A percentile compares a stretch with the other conserved stretches of the same genome.
phyloP scores from a whole-genome alignment of 2,888 invertebrate genomes.

The Platynereis dumerilii region DNA sequence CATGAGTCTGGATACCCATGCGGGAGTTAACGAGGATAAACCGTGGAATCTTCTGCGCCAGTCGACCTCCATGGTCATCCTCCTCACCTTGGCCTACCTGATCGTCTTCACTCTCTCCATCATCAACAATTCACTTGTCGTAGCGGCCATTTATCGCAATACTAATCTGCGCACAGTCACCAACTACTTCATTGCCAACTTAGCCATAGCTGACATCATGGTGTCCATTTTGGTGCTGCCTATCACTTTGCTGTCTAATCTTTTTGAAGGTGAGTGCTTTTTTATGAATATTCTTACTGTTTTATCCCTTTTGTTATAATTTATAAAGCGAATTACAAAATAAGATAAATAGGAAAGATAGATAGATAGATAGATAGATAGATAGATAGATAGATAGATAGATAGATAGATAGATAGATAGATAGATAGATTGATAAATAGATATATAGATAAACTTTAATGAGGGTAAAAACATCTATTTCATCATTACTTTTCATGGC shows the following conservation, averaged over 20 bases:
- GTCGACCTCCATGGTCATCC: slow-evolving; percentile 39
- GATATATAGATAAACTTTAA: too few relatives aligned
- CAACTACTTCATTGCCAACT: slow-evolving; percentile 39
- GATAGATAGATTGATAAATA: too few relatives aligned
- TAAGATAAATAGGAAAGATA: too few relatives aligned
- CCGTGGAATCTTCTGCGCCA: slow-evolving; percentile 43
- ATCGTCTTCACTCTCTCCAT: slow-evolving; percentile 34
- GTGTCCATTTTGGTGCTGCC: slow-evolving; percentile 39
- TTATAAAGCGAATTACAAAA: too few relatives aligned
- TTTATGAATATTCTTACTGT: too few relatives aligned
- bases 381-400: too few relatives aligned
- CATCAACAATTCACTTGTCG: slow-evolving; percentile 36
- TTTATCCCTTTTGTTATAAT: too few relatives aligned
- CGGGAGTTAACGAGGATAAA: slow-evolving; percentile 3
- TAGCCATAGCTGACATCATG: slow-evolving; percentile 39
- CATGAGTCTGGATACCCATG: too few relatives aligned
- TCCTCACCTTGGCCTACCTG: slow-evolving; percentile 33
- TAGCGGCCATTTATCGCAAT: slow-evolving; percentile 34
- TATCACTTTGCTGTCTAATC: slow-evolving; percentile 35
- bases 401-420: too few relatives aligned
- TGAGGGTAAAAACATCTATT: too few relatives aligned
- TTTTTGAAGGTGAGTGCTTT: slow-evolving; percentile 36
- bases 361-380: too few relatives aligned
- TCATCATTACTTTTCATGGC: too few relatives aligned
- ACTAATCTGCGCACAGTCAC: slow-evolving; percentile 35